Evolutionary conservation across 1,140 invertebrate genomes (phyloP), one percentile per base, ranked within the genome.

Genomic region (Drosophila nikananu): DNA sequence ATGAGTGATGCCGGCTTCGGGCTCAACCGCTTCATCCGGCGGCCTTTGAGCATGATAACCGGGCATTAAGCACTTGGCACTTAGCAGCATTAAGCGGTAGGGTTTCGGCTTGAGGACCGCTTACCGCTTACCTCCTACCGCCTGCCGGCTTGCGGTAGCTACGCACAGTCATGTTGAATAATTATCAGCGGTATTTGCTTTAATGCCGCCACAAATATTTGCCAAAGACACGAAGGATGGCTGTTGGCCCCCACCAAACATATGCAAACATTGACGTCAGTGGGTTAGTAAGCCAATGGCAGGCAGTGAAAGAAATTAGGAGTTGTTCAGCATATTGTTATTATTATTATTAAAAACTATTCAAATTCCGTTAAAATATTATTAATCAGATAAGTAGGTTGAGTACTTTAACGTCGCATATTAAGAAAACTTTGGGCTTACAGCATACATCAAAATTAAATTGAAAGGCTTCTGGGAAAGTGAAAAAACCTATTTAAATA

Each of bases 151-250:
- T 51, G 21, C 27, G 35, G 46, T 41, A 63, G 49, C 64, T 71
- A 67, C 51, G 59, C 77, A 81, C 66, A 89, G 66, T 57, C 73
- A 57, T 49, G 65, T 71, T 80, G 79, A 75, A 86, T 90, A 90
- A 90, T 90, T 90, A 90, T 80, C 59, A 77, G 79, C 61, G 55
- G 60, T 90, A 90, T 90, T 90, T 86, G 74, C 73, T 80, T 86
- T 59, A 71, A n/a, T 79, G 72, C 54, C 55, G 64, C 61, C 51
- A 48, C 82, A 82, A 90, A 90, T 82, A 90, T 90, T 90, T 90
- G 82, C 75, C 57, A 52, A 80, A 64, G 81, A 86, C 86, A 87
- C 67, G 74, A 79, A 78, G 76, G 71, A 77, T 66, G 72, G 57
- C 21, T 46, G 42, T 55, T 13, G 32, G 13, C 27, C 41, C 44